Percentiles rank a stretch among this genome's conserved stretches.
phyloP scores from a whole-genome alignment of 1,140 invertebrate species.

The Eumeta japonica region DNA sequence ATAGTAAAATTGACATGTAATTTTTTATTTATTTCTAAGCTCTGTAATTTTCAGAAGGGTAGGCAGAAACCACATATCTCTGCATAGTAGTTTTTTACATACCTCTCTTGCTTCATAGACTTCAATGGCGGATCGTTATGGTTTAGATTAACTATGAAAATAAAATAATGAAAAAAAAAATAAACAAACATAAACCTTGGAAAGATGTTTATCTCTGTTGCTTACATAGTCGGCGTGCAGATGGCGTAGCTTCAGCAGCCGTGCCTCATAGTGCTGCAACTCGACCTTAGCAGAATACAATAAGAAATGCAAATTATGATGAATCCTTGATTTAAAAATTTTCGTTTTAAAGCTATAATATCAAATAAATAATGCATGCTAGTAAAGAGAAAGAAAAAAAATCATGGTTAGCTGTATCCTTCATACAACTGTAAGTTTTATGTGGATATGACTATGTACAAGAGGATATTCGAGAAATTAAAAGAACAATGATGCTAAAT shows the following conservation, averaged over 20 bases:
- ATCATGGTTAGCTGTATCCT: no score
- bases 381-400: no score
- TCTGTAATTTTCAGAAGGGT: no score
- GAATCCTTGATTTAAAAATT: no score
- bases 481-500: no score
- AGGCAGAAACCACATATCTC: no score
- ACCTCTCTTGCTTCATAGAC: background rate
- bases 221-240: constrained; percentile 75
- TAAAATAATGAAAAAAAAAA: constrained; percentile 12
- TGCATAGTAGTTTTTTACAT: no score
- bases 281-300: constrained; percentile 60
- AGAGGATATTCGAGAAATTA: background rate
- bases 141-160: no score
- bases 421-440: no score
- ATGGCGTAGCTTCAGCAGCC: constrained; percentile 79
- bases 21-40: constrained; percentile 9
- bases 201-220: constrained; percentile 60
- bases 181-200: constrained; percentile 43
- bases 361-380: no score
- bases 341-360: no score
- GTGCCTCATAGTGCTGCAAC: constrained; percentile 82
- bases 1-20: constrained; percentile 18
- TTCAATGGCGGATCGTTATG: background rate
- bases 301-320: background rate
- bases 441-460: no score